Conservation (phyloP, 1,140 invertebrate genomes). For the Acyrthosiphon pisum region DNA sequence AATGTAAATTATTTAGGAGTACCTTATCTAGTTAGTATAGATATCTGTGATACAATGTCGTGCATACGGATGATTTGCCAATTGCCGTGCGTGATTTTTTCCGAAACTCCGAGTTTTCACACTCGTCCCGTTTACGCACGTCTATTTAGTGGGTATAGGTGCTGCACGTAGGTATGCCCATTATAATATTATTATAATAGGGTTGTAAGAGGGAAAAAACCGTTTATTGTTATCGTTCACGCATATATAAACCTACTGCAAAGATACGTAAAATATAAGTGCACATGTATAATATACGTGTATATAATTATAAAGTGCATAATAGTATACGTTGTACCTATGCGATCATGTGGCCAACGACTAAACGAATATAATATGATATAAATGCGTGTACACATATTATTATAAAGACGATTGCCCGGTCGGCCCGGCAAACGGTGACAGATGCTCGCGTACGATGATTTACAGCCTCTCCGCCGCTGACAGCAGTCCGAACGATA, state of each 20-base stretch:
- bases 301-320: no score
- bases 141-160: no score
- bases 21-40: no score
- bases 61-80: background rate
- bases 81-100: background rate
- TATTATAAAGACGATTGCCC: constrained; percentile 11
- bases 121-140: background rate
- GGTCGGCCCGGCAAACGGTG: constrained; percentile 9
- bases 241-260: background rate
- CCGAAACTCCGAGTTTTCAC: background rate
- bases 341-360: no score
- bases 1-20: no score
- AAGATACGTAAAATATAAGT: no score
- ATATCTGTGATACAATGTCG: no score
- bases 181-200: no score
- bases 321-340: no score
- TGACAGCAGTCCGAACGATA: constrained; percentile 31
- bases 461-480: constrained; percentile 29
- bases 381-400: background rate
- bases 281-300: no score
- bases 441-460: constrained; percentile 27
- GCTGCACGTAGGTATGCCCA: no score
- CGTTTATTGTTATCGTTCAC: background rate
- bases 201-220: background rate
- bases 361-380: no score